phyloP scores from a whole-genome alignment of 2,797 vertebrate genomes.

The Amblyraja radiata region DNA sequence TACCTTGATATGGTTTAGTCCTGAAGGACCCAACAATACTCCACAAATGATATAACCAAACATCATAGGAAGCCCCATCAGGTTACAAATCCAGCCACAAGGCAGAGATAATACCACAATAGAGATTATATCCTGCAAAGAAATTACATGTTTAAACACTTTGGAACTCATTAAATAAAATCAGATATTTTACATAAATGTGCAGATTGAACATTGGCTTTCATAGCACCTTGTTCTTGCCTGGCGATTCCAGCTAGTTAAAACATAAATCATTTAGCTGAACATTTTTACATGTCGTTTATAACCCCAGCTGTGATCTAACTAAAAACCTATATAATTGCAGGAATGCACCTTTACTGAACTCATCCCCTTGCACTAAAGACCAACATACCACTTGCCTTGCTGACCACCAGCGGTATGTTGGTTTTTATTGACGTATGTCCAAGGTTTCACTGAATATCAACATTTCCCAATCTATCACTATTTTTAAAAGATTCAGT shows the following conservation, averaged over 20 bases:
- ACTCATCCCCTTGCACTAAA: too few relatives aligned
- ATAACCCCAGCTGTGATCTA: background rate
- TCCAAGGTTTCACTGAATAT: too few relatives aligned
- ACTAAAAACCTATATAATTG: background rate
- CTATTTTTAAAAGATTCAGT: too few relatives aligned
- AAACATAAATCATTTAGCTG: background rate
- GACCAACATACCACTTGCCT: too few relatives aligned
- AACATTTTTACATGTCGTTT: background rate
- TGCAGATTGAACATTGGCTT: background rate
- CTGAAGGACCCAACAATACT: slow-evolving; percentile 91
- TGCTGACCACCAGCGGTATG: too few relatives aligned
- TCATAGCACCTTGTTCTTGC: background rate
- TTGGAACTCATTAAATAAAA: slow-evolving; percentile 3
- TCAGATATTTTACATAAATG: background rate
- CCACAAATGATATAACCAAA: slow-evolving; percentile 93
- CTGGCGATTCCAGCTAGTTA: background rate
- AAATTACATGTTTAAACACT: slow-evolving; percentile 36
- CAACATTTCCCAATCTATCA: too few relatives aligned
- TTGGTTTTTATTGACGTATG: too few relatives aligned
- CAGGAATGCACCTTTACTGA: too few relatives aligned
- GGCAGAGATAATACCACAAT: slow-evolving; percentile 90
- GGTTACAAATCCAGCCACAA: slow-evolving; percentile 86
- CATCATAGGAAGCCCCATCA: slow-evolving; percentile 85
- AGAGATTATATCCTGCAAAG: slow-evolving; percentile 77
- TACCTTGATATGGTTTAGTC: slow-evolving; percentile 92